phyloP scores from a whole-genome alignment of 1,140 invertebrate species.

The Lepidotrigona ventralis region DNA sequence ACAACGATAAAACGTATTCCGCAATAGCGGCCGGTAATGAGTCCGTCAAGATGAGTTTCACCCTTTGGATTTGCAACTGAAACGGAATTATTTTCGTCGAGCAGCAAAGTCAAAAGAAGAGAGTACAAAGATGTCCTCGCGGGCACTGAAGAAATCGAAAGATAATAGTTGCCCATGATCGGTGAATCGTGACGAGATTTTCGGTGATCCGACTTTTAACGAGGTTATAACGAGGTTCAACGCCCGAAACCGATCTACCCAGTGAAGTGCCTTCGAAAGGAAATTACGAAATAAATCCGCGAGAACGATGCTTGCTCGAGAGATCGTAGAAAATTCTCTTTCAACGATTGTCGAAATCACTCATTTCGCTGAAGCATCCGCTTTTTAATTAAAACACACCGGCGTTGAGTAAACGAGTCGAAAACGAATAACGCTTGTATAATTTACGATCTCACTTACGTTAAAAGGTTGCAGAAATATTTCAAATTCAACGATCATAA shows the following conservation, averaged over 20 bases:
- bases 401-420: neutral
- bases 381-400: neutral
- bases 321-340: neutral
- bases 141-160: neutral
- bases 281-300: conserved; percentile 3
- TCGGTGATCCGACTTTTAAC: neutral
- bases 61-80: neutral
- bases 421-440: neutral
- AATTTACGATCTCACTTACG: neutral
- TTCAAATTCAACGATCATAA: neutral
- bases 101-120: neutral
- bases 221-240: neutral
- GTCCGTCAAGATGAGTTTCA: neutral
- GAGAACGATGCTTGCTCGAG: neutral
- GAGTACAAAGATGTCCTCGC: neutral
- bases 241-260: neutral
- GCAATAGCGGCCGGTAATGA: neutral
- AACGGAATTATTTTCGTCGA: neutral
- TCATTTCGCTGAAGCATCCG: neutral
- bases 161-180: neutral
- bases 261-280: neutral
- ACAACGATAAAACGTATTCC: neutral
- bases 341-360: neutral
- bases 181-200: neutral
- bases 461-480: neutral